phyloP scores from a whole-genome alignment of 2,888 invertebrate species.

The Acanthacorydalis orientalis region DNA sequence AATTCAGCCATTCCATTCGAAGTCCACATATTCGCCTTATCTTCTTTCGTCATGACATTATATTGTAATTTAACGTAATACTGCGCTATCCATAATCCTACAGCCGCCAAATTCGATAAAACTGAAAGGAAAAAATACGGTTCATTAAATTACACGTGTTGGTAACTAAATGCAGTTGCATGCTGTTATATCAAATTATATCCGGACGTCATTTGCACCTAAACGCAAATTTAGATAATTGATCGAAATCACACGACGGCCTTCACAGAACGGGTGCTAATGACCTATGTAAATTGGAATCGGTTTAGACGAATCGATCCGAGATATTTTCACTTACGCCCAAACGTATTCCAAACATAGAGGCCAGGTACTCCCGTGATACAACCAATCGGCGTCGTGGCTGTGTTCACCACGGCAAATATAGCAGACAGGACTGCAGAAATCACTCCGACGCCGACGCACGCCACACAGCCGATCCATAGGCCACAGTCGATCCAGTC shows the following conservation, averaged over 20 bases:
- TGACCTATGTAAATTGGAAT: too few relatives aligned
- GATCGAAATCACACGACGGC: not conserved
- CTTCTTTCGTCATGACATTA: slow-evolving; percentile 68
- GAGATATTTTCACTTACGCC: not conserved
- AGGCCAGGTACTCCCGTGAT: slow-evolving; percentile 51
- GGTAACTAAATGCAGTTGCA: not conserved
- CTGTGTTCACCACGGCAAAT: slow-evolving; percentile 65
- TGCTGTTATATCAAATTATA: not conserved
- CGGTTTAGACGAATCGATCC: not conserved
- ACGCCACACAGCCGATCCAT: slow-evolving; percentile 59
- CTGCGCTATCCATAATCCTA: slow-evolving; percentile 69
- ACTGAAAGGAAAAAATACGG: slow-evolving; percentile 38
- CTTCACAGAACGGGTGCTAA: not conserved
- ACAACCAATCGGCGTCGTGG: slow-evolving; percentile 51
- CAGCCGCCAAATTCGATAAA: slow-evolving; percentile 53
- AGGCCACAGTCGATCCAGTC: slow-evolving; percentile 49
- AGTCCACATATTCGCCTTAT: slow-evolving; percentile 64
- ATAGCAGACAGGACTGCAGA: slow-evolving; percentile 53
- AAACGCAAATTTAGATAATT: not conserved
- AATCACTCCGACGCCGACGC: slow-evolving; percentile 49
- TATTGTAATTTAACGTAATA: slow-evolving; percentile 64
- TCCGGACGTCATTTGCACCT: not conserved
- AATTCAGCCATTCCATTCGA: slow-evolving; percentile 66
- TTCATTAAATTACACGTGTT: not conserved
- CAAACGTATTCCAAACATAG: slow-evolving; percentile 56